Evolutionary conservation across 2,888 invertebrate species (phyloP), one percentile per base, ranked within the genome.

Genomic region (Temnothorax ravouxi): DNA sequence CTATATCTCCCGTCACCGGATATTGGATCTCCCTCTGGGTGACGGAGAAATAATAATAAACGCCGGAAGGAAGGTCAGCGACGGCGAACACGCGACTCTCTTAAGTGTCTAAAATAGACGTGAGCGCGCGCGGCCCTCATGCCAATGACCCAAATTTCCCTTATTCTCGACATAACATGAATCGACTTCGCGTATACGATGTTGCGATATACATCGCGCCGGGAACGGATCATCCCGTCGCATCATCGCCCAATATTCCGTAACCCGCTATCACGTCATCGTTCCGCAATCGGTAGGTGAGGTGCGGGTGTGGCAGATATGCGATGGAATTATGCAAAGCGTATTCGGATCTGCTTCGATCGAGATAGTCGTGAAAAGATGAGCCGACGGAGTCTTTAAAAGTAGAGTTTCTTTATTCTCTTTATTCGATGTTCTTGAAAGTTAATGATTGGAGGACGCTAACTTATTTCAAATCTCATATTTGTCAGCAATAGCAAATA

Each of bases 131-230:
- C 62, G n/a, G 34, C 74, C 34, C 34, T 86, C 86, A 89, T 86
- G 92, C 88, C 92, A 92, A 90, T 92, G 91, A 91, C 91, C 92
- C 80, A 91, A 89, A 91, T 92, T 89, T 84, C 74, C 62, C 72
- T 84, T 87, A 89, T 91, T 92, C 85, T 88, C 83, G 83, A 83
- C 82, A 21, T 21, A 76, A 25, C 75, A 64, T 62, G 66, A 82
- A 71, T 77, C 44, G 67, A 54, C 38, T 38, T 25, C 69, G 47
- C 59, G 18, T 13, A n/a, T n/a, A 13, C 18, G 25, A 54, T 29
- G 41, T 66, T 25, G n/a, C 21, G 61, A 75, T 66, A 41, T 6
- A 83, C 59, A n/a, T 66, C 62, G 21, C 71, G 25, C 8, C 34
- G 56, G 21, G 61, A 44, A 44, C 52, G 59, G 56, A n/a, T 67